Evolutionary conservation across 2,797 vertebrate species (phyloP), one percentile per base, ranked within the genome.

Genomic region (Melanotaenia nigrans): DNA sequence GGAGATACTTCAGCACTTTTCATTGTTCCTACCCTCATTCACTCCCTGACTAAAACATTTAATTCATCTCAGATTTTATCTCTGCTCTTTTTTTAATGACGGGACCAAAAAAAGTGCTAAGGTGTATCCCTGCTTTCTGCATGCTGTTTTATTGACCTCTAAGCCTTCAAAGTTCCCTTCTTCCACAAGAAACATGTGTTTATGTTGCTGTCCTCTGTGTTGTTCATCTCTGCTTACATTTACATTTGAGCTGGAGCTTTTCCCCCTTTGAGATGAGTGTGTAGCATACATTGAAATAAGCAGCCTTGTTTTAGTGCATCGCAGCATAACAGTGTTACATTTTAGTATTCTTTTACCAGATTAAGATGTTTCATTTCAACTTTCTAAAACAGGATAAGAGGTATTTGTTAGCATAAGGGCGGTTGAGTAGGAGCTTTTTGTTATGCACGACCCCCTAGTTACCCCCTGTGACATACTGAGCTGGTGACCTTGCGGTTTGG

Each of bases 401-500:
- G 20, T n/a, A 32, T 64, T 56, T 75, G 38, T 49, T n/a, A 38
- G 61, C 13, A 28, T 63, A 45, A 22, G 40, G 16, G 33, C 33
- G 70, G 53, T 54, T 54, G 42, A 22, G 53, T n/a, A 9, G 57
- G 33, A 24, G 47, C 30, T 33, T 73, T 60, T 70, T 67, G 36
- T 61, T 14, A 51, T 20, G 53, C 59, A 20, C 67, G 61, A 56
- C 14, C n/a, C 22, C 30, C 13, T 45, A 54, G 9, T 63, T 73
- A 6, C 51, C 28, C 28, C 28, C 28, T 63, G 32, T 60, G 38
- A 58, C 75, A 35, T 69, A 18, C 38, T 58, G 56, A 71, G 75
- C 16, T 24, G 18, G 68, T 89, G 81, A 85, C 70, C 28, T 66
- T 65, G n/a, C 10, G 45, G 68, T 87, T 82, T 78, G 79, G 71